Conservation (phyloP, 2,797 vertebrate species). For the Kryptopterus vitreolus region DNA sequence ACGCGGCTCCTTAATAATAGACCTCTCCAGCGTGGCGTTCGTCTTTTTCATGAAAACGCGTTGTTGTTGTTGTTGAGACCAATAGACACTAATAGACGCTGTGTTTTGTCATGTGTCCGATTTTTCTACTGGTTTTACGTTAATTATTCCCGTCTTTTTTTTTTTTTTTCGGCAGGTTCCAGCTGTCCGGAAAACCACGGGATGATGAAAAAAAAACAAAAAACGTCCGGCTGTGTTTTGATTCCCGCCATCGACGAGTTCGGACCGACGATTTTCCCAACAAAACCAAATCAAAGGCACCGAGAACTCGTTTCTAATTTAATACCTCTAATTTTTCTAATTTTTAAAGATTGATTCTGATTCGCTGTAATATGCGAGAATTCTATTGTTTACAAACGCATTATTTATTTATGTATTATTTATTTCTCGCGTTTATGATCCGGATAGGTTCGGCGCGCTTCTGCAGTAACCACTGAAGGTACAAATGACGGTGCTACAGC, state of each 20-base stretch:
- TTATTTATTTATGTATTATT: no score
- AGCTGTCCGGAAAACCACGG: neutral
- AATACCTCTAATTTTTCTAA: no score
- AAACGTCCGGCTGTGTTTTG: neutral
- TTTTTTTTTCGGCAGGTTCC: neutral
- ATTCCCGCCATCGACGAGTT: neutral
- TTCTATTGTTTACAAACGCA: no score
- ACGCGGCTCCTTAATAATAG: constrained; percentile 19
- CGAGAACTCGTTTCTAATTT: no score
- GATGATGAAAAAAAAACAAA: no score
- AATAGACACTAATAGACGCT: neutral
- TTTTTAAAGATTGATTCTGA: neutral
- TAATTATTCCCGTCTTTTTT: no score
- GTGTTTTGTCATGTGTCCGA: no score
- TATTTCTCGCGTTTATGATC: no score
- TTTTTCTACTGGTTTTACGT: neutral
- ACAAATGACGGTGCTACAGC: no score
- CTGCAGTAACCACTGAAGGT: no score
- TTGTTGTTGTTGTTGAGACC: neutral
- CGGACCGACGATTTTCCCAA: neutral
- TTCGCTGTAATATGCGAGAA: neutral
- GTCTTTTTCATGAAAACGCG: constrained; percentile 26
- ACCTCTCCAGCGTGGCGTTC: neutral
- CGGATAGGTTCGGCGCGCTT: no score
- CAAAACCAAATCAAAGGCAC: neutral